phyloP scores from a whole-genome alignment of 2,113 vertebrate species.

The Vulpes ferrilata region DNA sequence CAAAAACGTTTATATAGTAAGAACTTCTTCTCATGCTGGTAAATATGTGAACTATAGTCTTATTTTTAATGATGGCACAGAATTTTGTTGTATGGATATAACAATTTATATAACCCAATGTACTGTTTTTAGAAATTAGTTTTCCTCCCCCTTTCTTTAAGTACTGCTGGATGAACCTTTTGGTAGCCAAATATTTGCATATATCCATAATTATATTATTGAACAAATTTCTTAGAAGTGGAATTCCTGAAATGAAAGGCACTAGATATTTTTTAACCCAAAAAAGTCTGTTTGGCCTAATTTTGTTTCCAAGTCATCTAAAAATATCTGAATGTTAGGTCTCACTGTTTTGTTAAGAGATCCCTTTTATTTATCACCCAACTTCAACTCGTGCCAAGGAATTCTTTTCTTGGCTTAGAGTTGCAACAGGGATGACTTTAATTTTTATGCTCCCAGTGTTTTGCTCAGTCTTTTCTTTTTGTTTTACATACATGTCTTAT shows the following conservation, averaged over 20 bases:
- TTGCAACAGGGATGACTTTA: background rate
- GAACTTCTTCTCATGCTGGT: background rate
- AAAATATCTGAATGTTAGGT: constrained; percentile 4
- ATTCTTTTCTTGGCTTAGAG: constrained; percentile 28
- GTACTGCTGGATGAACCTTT: background rate
- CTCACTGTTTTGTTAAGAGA: constrained; percentile 29
- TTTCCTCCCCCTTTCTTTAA: background rate
- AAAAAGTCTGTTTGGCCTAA: background rate
- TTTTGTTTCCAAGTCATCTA: constrained; percentile 50
- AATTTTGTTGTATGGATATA: constrained; percentile 36
- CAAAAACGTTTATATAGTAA: constrained; percentile 6
- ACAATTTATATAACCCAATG: background rate
- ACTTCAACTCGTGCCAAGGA: background rate
- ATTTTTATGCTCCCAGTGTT: background rate
- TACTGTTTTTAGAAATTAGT: background rate
- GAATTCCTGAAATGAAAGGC: constrained; percentile 20
- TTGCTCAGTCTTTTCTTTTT: constrained; percentile 8
- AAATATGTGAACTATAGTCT: background rate
- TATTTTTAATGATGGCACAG: constrained; percentile 23
- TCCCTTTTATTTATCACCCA: background rate
- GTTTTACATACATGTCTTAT: background rate
- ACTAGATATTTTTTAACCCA: background rate
- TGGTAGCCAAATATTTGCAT: constrained; percentile 13
- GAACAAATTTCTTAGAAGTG: constrained; percentile 47
- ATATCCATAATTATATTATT: background rate